Percentiles rank a stretch among this genome's conserved stretches.
Evolutionary conservation across 2,888 invertebrate species (phyloP).

Genomic region (Rhopalosiphum nymphaeae): DNA sequence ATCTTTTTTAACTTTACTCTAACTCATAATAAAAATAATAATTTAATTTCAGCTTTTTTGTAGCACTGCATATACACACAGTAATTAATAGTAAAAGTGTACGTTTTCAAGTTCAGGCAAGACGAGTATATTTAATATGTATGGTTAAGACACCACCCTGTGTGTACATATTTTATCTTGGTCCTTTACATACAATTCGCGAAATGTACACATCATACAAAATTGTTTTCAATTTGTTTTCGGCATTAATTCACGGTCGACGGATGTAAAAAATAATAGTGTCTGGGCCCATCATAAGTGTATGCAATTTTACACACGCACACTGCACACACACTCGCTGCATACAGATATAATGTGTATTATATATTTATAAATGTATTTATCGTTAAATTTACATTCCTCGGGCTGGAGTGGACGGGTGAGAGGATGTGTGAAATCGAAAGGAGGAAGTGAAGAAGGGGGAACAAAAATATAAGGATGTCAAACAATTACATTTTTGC

Average conservation of each 20-base stretch:
- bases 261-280: background rate
- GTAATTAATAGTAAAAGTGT: background rate
- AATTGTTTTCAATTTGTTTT: background rate
- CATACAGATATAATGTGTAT: background rate
- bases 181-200: background rate
- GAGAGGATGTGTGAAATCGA: background rate
- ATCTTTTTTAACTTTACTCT: background rate
- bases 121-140: background rate
- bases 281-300: background rate
- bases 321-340: background rate
- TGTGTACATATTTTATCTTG: background rate
- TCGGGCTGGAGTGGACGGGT: background rate
- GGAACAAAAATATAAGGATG: constrained; percentile 12
- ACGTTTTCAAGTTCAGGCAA: background rate
- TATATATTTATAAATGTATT: constrained; percentile 1
- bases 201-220: background rate
- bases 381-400: constrained; percentile 31
- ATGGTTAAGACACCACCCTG: background rate
- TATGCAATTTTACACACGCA: background rate
- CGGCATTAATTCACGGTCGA: background rate
- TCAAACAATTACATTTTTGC: constrained; percentile 52
- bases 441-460: background rate
- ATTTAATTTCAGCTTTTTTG: background rate
- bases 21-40: background rate
- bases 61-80: background rate